Evolutionary conservation across 2,113 vertebrate genomes (phyloP).

Genomic region (Poeciliopsis turrubarensis): DNA sequence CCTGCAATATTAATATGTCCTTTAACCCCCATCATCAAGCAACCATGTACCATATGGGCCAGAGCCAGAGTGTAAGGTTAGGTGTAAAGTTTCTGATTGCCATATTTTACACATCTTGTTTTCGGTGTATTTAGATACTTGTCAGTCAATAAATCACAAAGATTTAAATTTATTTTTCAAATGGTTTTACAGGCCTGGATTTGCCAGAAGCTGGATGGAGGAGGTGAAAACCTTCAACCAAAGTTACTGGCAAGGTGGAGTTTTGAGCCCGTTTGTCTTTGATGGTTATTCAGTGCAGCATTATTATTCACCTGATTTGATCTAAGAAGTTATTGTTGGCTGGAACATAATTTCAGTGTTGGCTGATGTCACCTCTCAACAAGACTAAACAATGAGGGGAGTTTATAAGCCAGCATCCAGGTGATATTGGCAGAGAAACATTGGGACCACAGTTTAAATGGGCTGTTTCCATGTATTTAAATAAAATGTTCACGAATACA

Average conservation of each 20-base stretch:
- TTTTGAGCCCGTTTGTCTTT: conserved; percentile 71
- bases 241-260: conserved; percentile 63
- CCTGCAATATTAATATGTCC: conserved; percentile 69
- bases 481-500: too few species aligned
- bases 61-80: conserved; percentile 75
- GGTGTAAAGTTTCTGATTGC: neutral
- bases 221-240: conserved; percentile 69
- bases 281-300: conserved; percentile 60
- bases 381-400: neutral
- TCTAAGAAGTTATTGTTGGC: conserved; percentile 14
- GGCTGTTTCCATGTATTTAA: too few species aligned
- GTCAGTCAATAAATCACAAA: neutral
- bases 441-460: neutral
- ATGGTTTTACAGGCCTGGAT: conserved; percentile 64
- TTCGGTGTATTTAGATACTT: neutral
- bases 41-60: neutral
- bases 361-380: neutral
- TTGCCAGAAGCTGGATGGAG: conserved; percentile 61
- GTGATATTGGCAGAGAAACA: neutral
- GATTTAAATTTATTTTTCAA: neutral
- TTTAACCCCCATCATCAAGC: neutral
- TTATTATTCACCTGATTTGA: conserved; percentile 41
- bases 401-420: neutral
- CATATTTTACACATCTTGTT: neutral
- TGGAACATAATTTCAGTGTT: neutral